These are phyloP conservation scores for Plecotus auritus DNA, from an alignment of 2,113 vertebrate species.

Conservation along the genomic window DNA sequence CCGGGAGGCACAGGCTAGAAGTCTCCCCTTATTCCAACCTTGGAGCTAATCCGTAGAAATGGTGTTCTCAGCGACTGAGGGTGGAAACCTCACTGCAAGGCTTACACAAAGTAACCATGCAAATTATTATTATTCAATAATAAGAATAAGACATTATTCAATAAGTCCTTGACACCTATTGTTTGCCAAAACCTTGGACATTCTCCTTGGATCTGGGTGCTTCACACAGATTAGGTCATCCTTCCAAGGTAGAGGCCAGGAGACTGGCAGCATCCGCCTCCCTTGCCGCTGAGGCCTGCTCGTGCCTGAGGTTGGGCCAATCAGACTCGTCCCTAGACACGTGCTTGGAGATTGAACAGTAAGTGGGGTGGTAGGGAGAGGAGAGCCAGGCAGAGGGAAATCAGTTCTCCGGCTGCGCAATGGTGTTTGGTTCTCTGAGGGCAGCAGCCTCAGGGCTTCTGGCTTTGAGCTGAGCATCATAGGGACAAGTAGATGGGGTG, in stretches of 20 bases:
- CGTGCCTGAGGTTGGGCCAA: neutral
- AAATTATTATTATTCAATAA: neutral
- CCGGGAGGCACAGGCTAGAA: neutral
- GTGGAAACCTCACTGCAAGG: neutral
- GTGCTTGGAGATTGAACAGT: neutral
- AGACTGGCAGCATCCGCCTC: neutral
- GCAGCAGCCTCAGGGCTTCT: neutral
- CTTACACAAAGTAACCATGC: neutral
- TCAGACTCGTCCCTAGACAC: neutral
- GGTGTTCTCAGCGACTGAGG: neutral
- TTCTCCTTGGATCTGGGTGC: neutral
- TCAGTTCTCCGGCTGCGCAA: accelerated
- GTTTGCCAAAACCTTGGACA: neutral
- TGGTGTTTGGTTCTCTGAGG: neutral
- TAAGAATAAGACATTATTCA: neutral
- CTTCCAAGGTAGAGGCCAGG: neutral
- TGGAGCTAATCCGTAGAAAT: neutral
- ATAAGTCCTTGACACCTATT: neutral
- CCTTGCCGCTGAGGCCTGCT: neutral
- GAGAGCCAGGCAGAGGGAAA: neutral
- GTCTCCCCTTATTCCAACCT: neutral
- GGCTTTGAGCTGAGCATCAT: neutral
- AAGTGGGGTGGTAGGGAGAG: accelerated
- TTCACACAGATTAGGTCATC: neutral
- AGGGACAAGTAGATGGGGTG: neutral